Evolutionary conservation across 1,140 invertebrate genomes (phyloP), one percentile per base, ranked within the genome.

Genomic region (Propsilocerus akamusi): DNA sequence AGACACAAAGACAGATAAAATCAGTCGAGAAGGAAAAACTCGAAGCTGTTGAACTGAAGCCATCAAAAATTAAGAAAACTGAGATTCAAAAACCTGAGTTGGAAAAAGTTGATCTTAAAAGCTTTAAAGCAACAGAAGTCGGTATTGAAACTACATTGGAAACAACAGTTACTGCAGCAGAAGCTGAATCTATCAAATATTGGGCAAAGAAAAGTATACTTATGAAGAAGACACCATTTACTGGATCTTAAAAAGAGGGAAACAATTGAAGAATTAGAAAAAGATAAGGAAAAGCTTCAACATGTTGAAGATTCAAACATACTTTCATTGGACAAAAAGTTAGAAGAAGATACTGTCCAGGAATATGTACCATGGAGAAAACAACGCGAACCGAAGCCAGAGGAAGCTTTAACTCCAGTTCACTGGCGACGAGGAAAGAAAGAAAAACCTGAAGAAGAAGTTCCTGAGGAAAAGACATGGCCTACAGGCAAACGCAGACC

Each of bases 381-480:
- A 26, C 50, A 48, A 37, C 46, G 53, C 10, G 34, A 49, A 12
- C 28, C 52, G 25, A 53, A 62, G 52, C 60, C 59, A 49, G 63
- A 68, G 48, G 59, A 64, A n/a, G 58, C 58, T 7, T 57, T 74
- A 5, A 70, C 71, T 52, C 64, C 65, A 1, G 53, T 67, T 4
- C 59, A 58, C 3, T 59, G 66, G 54, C 65, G 64, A 30, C 62
- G 65, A 17, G 57, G 65, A 0, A 52, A 60, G 48, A 60, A 64
- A 34, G 59, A 63, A 37, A 62, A 63, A 46, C 55, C 60, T 11
- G 58, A 66, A 41, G 58, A 63, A n/a, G n/a, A n/a, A n/a, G n/a
- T n/a, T n/a, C n/a, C n/a, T n/a, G n/a, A n/a, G n/a, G n/a, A n/a
- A n/a, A n/a, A n/a, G n/a, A n/a, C n/a, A n/a, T n/a, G n/a, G n/a